Evolutionary conservation across 2,797 vertebrate species (phyloP), one percentile per base, ranked within the genome.

Genomic region (Anniella stebbinsi): DNA sequence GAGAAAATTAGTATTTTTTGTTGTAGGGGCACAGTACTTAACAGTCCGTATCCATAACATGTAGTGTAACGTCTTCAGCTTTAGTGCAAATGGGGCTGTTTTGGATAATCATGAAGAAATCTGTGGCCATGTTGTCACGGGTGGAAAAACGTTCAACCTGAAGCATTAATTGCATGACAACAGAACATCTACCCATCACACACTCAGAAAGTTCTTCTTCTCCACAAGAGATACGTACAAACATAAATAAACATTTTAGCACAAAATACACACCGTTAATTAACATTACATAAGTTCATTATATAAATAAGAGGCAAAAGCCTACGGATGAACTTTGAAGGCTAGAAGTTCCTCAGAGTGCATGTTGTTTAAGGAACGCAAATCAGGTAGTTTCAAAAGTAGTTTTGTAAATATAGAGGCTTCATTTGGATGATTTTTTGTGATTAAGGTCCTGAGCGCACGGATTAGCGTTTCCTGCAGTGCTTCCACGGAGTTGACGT

Each of bases 361-460:
- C 98, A 99, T 98, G 97, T 99, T 99, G 97, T 99, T 99, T 96
- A 99, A 98, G 54, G 99, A 99, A 51, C 99, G 99, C 96, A 99
- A 98, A 96, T 99, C 99, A 0, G 99, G 98, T 81, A 99, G 98
- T 95, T 99, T 99, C 91, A 99, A 97, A 92, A 99, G 98, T 92
- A 99, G 98, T 96, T 99, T 99, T 97, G 99, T 99, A 98, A 99
- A 99, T 94, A 98, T 98, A 94, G 99, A 98, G 93, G 98, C 97
- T 91, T 98, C 98, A 0, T 98, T 98, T 86, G 98, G 97, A 95
- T 99, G 99, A 94, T 99, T 99, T 97, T 98, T 98, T 98, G 98
- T 98, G 92, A 99, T 98, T 97, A 99, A 98, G 97, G 98, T 98
- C 92, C 99, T 97, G 96, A 99, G 97, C 0, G 98, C 98, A 67